Evolutionary conservation across 2,797 vertebrate genomes (phyloP).

Genomic region (Gallinago stenura): DNA sequence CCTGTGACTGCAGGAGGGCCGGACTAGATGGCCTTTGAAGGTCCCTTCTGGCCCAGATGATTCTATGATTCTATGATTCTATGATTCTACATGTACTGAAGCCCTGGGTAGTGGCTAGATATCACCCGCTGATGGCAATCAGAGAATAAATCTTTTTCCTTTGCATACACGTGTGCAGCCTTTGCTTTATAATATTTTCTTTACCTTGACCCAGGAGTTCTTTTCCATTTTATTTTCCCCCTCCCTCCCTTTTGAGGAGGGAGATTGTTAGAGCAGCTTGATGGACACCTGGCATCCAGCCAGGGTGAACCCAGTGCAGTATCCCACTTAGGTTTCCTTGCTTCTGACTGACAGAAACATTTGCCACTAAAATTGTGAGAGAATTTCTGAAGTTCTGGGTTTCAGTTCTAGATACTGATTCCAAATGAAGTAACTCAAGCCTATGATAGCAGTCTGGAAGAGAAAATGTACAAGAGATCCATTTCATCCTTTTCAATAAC

Average conservation of each 20-base stretch:
- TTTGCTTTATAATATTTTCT: neutral
- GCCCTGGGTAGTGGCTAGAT: neutral
- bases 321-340: neutral
- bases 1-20: too few species aligned
- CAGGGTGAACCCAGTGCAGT: neutral
- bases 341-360: neutral
- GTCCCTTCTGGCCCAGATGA: too few species aligned
- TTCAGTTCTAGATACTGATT: neutral
- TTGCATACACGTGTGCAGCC: accelerated
- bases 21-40: too few species aligned
- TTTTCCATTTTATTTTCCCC: too few species aligned
- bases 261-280: too few species aligned
- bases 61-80: too few species aligned
- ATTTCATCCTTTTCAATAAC: neutral
- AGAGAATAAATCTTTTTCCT: neutral
- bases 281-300: too few species aligned
- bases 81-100: neutral
- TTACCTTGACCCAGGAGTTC: neutral
- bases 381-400: neutral
- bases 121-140: neutral
- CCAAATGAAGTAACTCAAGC: neutral
- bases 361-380: neutral
- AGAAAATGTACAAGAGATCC: neutral
- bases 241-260: too few species aligned
- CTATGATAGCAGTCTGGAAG: neutral